Evolutionary conservation across 1,140 invertebrate genomes (phyloP).

Genomic region (Spodoptera frugiperda): DNA sequence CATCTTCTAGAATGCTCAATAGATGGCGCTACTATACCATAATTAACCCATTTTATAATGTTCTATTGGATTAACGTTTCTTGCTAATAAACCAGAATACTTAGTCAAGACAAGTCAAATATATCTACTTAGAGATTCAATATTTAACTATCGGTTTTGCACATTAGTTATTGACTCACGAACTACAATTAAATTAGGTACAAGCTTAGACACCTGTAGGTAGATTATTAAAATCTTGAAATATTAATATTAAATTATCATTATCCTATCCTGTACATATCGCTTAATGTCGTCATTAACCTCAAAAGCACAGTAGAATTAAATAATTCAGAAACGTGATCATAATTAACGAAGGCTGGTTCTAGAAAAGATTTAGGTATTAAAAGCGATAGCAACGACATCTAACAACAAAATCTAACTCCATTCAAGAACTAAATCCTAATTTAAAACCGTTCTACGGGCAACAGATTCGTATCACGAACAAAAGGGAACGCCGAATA

Average conservation of each 20-base stretch:
- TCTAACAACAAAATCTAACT: conserved; percentile 42
- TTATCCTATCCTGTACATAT: not conserved
- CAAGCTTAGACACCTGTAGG: not conserved
- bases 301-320: not conserved
- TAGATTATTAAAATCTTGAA: not conserved
- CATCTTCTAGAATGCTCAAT: conserved; percentile 26
- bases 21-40: conserved; percentile 59
- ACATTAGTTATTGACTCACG: not conserved
- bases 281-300: not conserved
- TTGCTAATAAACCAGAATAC: not conserved
- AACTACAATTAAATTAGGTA: not conserved
- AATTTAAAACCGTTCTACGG: conserved; percentile 69
- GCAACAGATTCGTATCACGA: conserved; percentile 68
- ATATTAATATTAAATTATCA: not conserved
- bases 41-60: not conserved
- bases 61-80: not conserved
- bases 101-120: not conserved
- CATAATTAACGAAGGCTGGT: conserved; percentile 1
- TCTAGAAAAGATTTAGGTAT: not conserved
- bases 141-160: not conserved
- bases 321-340: not conserved
- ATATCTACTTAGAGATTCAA: not conserved
- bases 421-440: conserved; percentile 56
- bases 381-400: conserved; percentile 19
- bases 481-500: conserved; percentile 68